Evolutionary conservation across 53 echinoderm and acorn worm genomes (phyloP).

Genomic region (Antedon mediterranea): DNA sequence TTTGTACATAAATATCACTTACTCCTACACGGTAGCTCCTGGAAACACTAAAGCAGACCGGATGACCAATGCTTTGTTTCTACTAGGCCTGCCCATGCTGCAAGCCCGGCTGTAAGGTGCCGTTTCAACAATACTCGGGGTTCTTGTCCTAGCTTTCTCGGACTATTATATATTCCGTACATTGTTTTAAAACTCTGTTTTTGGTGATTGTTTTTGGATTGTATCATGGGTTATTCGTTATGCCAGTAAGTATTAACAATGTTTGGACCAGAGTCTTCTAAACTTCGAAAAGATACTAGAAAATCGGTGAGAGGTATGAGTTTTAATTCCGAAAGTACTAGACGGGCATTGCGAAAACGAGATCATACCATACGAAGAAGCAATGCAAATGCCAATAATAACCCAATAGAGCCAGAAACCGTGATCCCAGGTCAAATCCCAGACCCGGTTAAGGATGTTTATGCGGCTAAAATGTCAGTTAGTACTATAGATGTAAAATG

Average conservation of each 20-base stretch:
- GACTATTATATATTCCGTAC: neutral
- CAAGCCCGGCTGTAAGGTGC: too few relatives aligned
- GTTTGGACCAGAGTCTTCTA: neutral
- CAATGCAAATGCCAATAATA: too few relatives aligned
- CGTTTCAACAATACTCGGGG: neutral
- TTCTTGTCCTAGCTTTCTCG: neutral
- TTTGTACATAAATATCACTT: too few relatives aligned
- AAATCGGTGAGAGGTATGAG: neutral
- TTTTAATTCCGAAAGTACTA: neutral
- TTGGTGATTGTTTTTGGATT: neutral
- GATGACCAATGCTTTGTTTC: neutral
- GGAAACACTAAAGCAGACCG: neutral
- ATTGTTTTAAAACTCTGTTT: neutral
- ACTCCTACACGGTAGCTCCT: constrained; percentile 24
- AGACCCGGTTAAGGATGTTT: too few relatives aligned
- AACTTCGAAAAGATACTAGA: neutral
- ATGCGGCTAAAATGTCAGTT: too few relatives aligned
- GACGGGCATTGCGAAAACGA: neutral
- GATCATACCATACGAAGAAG: too few relatives aligned
- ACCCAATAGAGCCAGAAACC: too few relatives aligned
- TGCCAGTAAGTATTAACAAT: neutral
- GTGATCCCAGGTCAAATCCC: too few relatives aligned
- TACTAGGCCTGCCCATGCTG: constrained; percentile 50
- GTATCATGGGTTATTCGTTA: neutral
- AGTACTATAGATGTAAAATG: too few relatives aligned